Conservation (phyloP, 1,140 invertebrate genomes). For the Olivierus martensii region DNA sequence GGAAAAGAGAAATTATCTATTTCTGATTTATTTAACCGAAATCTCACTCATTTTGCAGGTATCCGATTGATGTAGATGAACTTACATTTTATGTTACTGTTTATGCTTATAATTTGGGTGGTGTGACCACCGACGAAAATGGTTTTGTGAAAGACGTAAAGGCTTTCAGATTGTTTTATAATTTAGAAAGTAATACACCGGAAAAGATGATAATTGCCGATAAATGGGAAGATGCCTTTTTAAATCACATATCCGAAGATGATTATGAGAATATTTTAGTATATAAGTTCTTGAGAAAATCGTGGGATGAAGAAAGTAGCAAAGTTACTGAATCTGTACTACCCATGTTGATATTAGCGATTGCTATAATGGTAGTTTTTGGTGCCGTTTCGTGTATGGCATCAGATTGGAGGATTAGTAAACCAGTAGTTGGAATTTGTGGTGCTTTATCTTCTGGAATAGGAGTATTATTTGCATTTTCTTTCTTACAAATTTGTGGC, state of each 20-base stretch:
- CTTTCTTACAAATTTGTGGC: slow-evolving; percentile 72
- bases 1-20: no score
- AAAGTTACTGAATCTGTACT: slow-evolving; percentile 73
- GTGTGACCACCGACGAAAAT: slow-evolving; percentile 54
- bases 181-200: slow-evolving; percentile 56
- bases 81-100: slow-evolving; percentile 66
- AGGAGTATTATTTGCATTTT: slow-evolving; percentile 76
- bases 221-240: slow-evolving; percentile 69
- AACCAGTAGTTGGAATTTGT: slow-evolving; percentile 76
- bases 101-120: slow-evolving; percentile 73
- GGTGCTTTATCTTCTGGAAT: slow-evolving; percentile 79
- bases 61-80: slow-evolving; percentile 75
- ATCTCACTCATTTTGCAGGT: slow-evolving; percentile 44
- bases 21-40: no score
- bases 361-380: slow-evolving; percentile 51
- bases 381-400: slow-evolving; percentile 55
- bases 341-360: slow-evolving; percentile 73
- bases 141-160: slow-evolving; percentile 55
- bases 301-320: slow-evolving; percentile 71
- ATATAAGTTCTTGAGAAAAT: slow-evolving; percentile 66
- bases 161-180: slow-evolving; percentile 69
- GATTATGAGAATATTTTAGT: slow-evolving; percentile 64
- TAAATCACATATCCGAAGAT: slow-evolving; percentile 55
- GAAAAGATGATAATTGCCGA: slow-evolving; percentile 63
- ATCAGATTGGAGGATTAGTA: slow-evolving; percentile 68